Base-by-base conservation (phyloP, 2,888 invertebrate genomes). In the Trissoscelio sp. region DNA sequence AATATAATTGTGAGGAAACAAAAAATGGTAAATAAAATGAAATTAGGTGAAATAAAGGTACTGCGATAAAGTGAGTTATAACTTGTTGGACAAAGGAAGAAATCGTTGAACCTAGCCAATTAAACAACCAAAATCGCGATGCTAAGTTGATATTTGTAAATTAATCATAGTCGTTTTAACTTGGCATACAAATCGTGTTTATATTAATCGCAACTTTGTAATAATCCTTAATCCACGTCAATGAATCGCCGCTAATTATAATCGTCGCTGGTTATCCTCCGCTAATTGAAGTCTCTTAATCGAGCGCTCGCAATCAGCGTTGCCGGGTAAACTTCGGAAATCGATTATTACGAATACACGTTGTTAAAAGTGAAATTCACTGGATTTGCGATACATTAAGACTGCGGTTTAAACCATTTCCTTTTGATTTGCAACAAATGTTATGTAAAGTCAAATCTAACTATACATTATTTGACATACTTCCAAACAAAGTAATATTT, bases 321-420 rank as follows among this genome's bases (percentile, higher is more conserved):
- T 22, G 14, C 58, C 22, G 42, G 58, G 24, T 42, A 58, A 58
- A 24, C 58, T 58, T 42, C 58, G 42, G 42, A 58, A 58, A 58
- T 58, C 42, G 58, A 58, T 58, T 22, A 39, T 24, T 24, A 22
- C 58, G 22, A 22, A 58, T 14, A 14, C 24, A 14, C 6, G 42
- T 24, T 1, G 9, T 39, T 58, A 58, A 58, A 58, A 42, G 24
- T 42, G 39, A 37, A 58, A 58, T 20, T 39, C 31, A 16, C 9
- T 42, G 42, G 14, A 42, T 42, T 42, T 14, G 3, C 7, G 42
- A 42, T 11, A 42, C 14, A 4, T 5, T 4, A 42, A 0, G 42
- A 14, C 6, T 16, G 12, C 42, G 7, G 3, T 5, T 42, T 37
- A 24, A 4, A 6, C 24, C 6, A 24, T 24, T 24, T 24, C 3